Evolutionary conservation across 2,113 vertebrate species (phyloP).

Genomic region (Lycaon pictus): DNA sequence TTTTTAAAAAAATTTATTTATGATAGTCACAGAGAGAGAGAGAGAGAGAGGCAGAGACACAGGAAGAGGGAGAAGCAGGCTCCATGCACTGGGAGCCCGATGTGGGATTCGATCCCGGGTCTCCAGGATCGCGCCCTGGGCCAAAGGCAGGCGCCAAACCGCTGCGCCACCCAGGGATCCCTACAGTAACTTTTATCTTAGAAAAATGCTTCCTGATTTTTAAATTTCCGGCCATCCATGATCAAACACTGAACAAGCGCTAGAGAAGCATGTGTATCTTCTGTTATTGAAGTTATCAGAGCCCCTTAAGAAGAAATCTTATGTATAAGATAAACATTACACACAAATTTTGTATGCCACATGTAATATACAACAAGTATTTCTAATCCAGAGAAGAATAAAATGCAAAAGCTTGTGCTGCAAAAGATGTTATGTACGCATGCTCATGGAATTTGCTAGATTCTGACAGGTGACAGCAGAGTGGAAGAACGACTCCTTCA

Average conservation of each 20-base stretch:
- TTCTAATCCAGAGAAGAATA: conserved; percentile 22
- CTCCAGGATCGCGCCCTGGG: too few species aligned
- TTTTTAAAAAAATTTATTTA: too few species aligned
- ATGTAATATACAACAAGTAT: neutral
- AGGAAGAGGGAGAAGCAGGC: too few species aligned
- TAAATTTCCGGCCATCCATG: conserved; percentile 10
- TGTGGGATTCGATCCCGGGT: too few species aligned
- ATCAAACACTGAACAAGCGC: neutral
- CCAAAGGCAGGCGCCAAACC: too few species aligned
- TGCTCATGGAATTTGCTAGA: neutral
- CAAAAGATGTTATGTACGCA: neutral
- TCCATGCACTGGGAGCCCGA: too few species aligned
- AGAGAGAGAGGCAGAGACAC: too few species aligned
- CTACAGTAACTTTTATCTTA: neutral
- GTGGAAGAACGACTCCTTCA: neutral
- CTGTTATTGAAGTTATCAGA: neutral
- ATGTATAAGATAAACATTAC: neutral
- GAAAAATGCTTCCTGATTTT: conserved; percentile 3
- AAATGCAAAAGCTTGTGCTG: conserved; percentile 14
- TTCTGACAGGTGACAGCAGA: neutral
- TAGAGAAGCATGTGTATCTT: neutral
- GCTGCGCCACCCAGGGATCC: too few species aligned
- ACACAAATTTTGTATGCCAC: neutral
- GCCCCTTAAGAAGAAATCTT: neutral
- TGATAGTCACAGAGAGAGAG: too few species aligned